Percentiles rank a stretch among this genome's conserved stretches.
Evolutionary conservation across 2,888 invertebrate species (phyloP).

Genomic region (Xylota sylvarum): DNA sequence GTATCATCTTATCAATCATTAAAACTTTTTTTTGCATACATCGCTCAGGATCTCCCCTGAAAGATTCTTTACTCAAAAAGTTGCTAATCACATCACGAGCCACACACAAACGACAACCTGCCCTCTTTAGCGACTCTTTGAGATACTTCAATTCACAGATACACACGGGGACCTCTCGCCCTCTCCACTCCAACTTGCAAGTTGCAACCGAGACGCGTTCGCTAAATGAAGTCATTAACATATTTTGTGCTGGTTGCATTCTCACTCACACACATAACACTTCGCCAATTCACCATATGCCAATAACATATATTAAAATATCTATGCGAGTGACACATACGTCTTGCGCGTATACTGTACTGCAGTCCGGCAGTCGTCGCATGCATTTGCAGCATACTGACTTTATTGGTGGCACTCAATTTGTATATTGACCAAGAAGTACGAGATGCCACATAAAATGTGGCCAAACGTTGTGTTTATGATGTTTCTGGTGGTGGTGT

Average conservation of each 20-base stretch:
- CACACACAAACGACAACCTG: slow-evolving; percentile 57
- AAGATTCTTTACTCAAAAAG: slow-evolving; percentile 17
- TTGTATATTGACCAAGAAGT: slow-evolving; percentile 76
- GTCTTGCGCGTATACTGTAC: slow-evolving; percentile 38
- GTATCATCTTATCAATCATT: slow-evolving; percentile 40
- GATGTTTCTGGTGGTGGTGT: slow-evolving; percentile 12
- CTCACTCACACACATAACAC: slow-evolving; percentile 25
- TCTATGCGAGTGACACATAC: slow-evolving; percentile 72
- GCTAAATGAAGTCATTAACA: slow-evolving; percentile 76
- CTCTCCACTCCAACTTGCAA: slow-evolving; percentile 2
- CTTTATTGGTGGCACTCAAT: slow-evolving; percentile 77
- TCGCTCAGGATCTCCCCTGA: slow-evolving; percentile 41
- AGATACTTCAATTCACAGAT: slow-evolving; percentile 47
- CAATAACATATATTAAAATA: slow-evolving; percentile 70
- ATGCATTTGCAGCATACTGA: slow-evolving; percentile 54
- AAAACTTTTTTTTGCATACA: slow-evolving; percentile 60
- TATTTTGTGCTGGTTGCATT: slow-evolving; percentile 53
- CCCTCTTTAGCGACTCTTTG: slow-evolving; percentile 62
- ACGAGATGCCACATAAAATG: slow-evolving; percentile 73
- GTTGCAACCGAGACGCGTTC: slow-evolving; percentile 23
- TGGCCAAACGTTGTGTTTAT: slow-evolving; percentile 43
- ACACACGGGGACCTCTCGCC: not conserved
- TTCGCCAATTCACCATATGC: slow-evolving; percentile 23
- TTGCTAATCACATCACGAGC: slow-evolving; percentile 44
- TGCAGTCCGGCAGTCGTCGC: slow-evolving; percentile 59